A percentile compares a stretch with the other conserved stretches of the same genome.
Conservation (phyloP, 2,113 vertebrate genomes). For the Pavo muticus region DNA sequence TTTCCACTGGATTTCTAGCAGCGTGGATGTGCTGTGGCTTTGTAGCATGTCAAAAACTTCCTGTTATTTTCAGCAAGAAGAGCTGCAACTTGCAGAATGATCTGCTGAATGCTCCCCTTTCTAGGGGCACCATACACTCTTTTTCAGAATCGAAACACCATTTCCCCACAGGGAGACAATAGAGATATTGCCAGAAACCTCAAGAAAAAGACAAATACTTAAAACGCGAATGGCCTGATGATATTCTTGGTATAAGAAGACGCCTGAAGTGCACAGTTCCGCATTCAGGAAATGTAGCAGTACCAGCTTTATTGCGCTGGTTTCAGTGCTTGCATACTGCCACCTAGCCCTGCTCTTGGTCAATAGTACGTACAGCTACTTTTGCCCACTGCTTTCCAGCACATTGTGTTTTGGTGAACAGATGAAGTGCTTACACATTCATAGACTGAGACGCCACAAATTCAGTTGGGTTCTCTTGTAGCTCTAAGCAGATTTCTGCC, state of each 20-base stretch:
- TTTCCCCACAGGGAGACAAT: not conserved
- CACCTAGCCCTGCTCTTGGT: slow-evolving; percentile 20
- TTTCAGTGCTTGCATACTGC: not conserved
- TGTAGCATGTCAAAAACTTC: not conserved
- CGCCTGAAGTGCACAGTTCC: not conserved
- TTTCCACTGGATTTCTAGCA: not conserved
- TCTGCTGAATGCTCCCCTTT: not conserved
- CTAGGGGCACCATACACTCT: not conserved
- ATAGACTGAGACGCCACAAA: slow-evolving; percentile 85
- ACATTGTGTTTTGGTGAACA: slow-evolving; percentile 71
- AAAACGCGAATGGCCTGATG: not conserved
- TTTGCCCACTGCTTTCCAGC: slow-evolving; percentile 27
- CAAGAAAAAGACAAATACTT: not conserved
- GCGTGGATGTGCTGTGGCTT: not conserved
- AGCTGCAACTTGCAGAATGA: not conserved
- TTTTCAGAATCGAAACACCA: not conserved
- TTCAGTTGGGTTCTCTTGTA: slow-evolving; percentile 83
- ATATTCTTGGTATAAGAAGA: not conserved
- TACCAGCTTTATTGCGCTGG: not conserved
- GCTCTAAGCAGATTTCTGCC: slow-evolving; percentile 86
- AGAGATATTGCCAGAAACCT: not conserved
- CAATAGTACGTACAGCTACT: not conserved
- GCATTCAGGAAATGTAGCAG: not conserved
- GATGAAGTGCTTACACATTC: slow-evolving; percentile 87
- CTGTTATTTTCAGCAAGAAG: not conserved